phyloP scores from a whole-genome alignment of 2,888 invertebrate genomes.

The Dasypogon diadema region DNA sequence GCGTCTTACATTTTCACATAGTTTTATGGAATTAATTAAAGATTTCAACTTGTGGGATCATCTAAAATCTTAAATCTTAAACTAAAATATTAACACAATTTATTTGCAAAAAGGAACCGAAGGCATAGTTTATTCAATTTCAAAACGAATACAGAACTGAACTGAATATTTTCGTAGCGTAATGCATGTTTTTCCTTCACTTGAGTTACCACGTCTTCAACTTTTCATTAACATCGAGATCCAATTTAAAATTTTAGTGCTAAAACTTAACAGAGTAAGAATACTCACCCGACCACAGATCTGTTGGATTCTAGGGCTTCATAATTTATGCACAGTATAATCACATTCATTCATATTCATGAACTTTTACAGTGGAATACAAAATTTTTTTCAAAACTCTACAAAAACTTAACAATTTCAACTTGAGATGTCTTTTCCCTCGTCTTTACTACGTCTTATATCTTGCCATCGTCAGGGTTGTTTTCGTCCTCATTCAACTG shows the following conservation, averaged over 20 bases:
- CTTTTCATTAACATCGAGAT: constrained; percentile 50
- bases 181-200: constrained; percentile 16
- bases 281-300: constrained; percentile 54
- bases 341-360: constrained; percentile 56
- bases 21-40: too few relatives aligned
- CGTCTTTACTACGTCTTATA: constrained; percentile 36
- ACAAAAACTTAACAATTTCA: constrained; percentile 54
- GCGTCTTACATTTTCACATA: too few relatives aligned
- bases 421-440: constrained; percentile 19
- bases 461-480: constrained; percentile 43
- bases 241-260: constrained; percentile 54
- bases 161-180: too few relatives aligned
- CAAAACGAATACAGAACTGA: too few relatives aligned
- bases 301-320: constrained; percentile 40
- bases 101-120: too few relatives aligned
- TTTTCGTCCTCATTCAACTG: constrained; percentile 47
- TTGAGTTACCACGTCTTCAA: constrained; percentile 31
- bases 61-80: too few relatives aligned
- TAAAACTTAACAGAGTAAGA: constrained; percentile 54
- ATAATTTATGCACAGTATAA: constrained; percentile 54
- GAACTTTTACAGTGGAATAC: constrained; percentile 53
- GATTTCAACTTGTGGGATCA: too few relatives aligned
- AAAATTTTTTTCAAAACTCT: constrained; percentile 55
- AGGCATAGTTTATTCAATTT: too few relatives aligned
- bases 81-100: too few relatives aligned